Percentiles rank a stretch among this genome's conserved stretches.
These are phyloP conservation scores for Platanista minor DNA, from an alignment of 2,113 vertebrate genomes.

Conservation along the genomic window DNA sequence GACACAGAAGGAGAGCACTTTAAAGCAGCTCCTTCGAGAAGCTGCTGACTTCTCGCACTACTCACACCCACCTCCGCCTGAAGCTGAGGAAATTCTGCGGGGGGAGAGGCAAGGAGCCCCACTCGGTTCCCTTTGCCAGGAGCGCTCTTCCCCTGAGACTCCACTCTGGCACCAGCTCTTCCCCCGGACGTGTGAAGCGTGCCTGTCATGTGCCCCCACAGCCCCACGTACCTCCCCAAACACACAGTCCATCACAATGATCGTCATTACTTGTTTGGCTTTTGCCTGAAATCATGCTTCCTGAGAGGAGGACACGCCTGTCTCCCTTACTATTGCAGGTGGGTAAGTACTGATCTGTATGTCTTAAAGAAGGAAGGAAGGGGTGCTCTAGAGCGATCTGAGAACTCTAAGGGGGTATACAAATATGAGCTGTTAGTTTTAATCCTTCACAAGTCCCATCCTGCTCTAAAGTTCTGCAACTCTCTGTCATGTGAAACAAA, in stretches of 20 bases:
- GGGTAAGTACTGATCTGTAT: rapidly evolving
- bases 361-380: not conserved
- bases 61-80: not conserved
- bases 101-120: rapidly evolving
- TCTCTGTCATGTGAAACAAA: not conserved
- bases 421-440: not conserved
- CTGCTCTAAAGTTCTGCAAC: not conserved
- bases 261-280: not conserved
- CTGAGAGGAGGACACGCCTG: not conserved
- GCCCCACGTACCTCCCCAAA: rapidly evolving
- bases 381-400: rapidly evolving
- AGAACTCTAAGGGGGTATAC: not conserved
- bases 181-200: rapidly evolving
- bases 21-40: not conserved
- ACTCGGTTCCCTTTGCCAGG: rapidly evolving
- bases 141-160: no score
- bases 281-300: not conserved
- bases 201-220: not conserved
- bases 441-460: not conserved
- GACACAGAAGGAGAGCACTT: rapidly evolving
- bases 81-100: rapidly evolving
- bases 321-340: no score
- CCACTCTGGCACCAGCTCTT: rapidly evolving
- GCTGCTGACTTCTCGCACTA: rapidly evolving
- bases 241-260: rapidly evolving